Evolutionary conservation across 2,888 invertebrate species (phyloP).

Genomic region (Sinelater perroti): DNA sequence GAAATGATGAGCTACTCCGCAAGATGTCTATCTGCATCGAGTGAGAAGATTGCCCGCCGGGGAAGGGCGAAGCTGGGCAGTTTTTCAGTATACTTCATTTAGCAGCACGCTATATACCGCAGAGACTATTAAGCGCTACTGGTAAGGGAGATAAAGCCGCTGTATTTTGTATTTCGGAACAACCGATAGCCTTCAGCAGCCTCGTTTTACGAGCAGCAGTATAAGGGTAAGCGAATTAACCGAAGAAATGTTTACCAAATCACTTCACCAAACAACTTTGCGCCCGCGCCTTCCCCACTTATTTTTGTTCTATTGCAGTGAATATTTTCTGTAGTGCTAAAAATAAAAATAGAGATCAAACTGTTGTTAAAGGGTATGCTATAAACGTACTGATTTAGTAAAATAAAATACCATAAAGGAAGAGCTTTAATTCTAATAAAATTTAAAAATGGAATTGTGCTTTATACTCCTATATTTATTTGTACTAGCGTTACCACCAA

Average conservation of each 20-base stretch:
- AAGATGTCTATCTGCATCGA: conserved; percentile 13
- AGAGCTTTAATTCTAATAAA: no score
- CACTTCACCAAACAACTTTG: conserved; percentile 6
- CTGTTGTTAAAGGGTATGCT: no score
- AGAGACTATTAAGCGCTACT: conserved; percentile 16
- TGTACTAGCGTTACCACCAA: no score
- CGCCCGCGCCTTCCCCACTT: neutral
- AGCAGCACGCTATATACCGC: conserved; percentile 11
- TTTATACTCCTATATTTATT: no score
- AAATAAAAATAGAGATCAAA: no score
- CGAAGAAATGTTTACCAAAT: conserved; percentile 11
- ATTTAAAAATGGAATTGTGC: no score
- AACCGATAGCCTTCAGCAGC: conserved; percentile 9
- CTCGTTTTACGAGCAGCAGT: conserved; percentile 13
- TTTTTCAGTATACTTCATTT: conserved; percentile 17
- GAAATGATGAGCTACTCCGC: conserved; percentile 21
- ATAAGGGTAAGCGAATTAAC: conserved; percentile 4
- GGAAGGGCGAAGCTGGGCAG: conserved; percentile 14
- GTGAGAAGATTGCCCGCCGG: conserved; percentile 18
- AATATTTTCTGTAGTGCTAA: no score
- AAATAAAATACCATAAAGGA: no score
- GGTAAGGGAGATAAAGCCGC: conserved; percentile 16
- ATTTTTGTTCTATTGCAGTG: no score
- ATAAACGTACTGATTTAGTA: no score
- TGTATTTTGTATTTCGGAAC: conserved; percentile 11